These are phyloP conservation scores for Remorina albescens DNA, from an alignment of 2,797 vertebrate genomes.

Conservation along the genomic window DNA sequence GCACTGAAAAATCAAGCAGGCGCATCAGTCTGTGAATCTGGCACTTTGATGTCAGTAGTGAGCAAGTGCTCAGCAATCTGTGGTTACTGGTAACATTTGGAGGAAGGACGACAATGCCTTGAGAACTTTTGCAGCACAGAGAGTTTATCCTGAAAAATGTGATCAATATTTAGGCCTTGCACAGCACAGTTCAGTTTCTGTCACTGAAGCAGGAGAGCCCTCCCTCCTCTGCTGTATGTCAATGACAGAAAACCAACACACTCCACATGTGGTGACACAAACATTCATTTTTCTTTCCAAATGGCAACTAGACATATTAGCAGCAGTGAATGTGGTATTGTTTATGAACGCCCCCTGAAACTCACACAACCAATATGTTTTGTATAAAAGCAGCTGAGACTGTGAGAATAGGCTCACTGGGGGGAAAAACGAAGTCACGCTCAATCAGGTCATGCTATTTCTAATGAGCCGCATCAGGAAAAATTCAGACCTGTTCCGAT, in stretches of 20 bases:
- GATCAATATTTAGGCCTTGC: neutral
- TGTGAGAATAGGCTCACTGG: slow-evolving; percentile 2
- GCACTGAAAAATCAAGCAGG: slow-evolving; percentile 88
- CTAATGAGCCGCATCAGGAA: slow-evolving; percentile 34
- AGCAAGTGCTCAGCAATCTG: slow-evolving; percentile 35
- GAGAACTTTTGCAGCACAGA: neutral
- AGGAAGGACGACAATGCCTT: neutral
- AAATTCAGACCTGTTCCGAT: slow-evolving; percentile 15
- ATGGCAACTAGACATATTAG: neutral
- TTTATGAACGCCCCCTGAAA: neutral
- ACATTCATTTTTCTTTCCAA: neutral
- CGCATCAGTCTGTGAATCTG: neutral
- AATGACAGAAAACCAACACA: slow-evolving; percentile 15
- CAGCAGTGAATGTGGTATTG: slow-evolving; percentile 4
- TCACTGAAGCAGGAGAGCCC: neutral
- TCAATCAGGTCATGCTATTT: slow-evolving; percentile 25
- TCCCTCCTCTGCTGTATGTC: neutral
- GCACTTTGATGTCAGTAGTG: slow-evolving; percentile 9
- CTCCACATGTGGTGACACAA: neutral
- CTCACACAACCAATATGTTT: neutral
- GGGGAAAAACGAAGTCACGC: slow-evolving; percentile 20
- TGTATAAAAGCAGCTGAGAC: neutral
- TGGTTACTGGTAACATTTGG: slow-evolving; percentile 28
- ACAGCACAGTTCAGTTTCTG: neutral
- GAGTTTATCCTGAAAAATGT: slow-evolving; percentile 2